Percentiles rank a stretch among this genome's conserved stretches.
These are phyloP conservation scores for Taenioides sp. DNA, from an alignment of 2,797 vertebrate genomes.

Conservation along the genomic window DNA sequence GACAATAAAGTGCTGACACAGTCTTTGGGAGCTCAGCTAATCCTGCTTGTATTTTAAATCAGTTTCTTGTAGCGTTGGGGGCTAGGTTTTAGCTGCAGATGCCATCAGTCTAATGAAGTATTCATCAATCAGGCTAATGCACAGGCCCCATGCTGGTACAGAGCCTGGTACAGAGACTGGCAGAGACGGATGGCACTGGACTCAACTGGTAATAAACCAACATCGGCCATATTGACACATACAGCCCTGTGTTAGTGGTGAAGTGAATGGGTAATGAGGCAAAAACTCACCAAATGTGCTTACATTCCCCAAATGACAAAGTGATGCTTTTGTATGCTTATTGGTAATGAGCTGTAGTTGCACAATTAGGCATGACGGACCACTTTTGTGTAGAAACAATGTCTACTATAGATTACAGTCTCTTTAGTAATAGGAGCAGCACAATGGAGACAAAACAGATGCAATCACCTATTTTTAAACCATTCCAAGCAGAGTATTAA, in stretches of 20 bases:
- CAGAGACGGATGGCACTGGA: slow-evolving; percentile 52
- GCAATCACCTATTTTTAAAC: background rate
- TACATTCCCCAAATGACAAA: background rate
- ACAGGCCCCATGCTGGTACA: slow-evolving; percentile 27
- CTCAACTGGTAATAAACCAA: slow-evolving; percentile 36
- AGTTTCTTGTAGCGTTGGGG: slow-evolving; percentile 38
- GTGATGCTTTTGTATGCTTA: background rate
- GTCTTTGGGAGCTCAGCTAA: slow-evolving; percentile 20
- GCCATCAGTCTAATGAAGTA: slow-evolving; percentile 71
- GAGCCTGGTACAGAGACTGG: slow-evolving; percentile 40
- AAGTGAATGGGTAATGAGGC: slow-evolving; percentile 11
- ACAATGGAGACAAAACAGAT: background rate
- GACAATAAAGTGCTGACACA: slow-evolving; percentile 21
- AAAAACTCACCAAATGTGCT: slow-evolving; percentile 8
- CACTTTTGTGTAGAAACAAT: background rate
- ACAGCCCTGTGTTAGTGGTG: background rate
- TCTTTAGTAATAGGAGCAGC: background rate
- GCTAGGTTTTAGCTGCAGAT: slow-evolving; percentile 34
- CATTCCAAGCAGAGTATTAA: too few relatives aligned
- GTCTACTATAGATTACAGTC: background rate
- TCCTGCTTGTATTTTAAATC: slow-evolving; percentile 42
- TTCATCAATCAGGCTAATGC: slow-evolving; percentile 68
- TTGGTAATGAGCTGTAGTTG: background rate
- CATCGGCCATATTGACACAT: slow-evolving; percentile 8
- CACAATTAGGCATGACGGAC: background rate